Conservation (phyloP, 2,113 vertebrate genomes). For the Catagonus wagneri region DNA sequence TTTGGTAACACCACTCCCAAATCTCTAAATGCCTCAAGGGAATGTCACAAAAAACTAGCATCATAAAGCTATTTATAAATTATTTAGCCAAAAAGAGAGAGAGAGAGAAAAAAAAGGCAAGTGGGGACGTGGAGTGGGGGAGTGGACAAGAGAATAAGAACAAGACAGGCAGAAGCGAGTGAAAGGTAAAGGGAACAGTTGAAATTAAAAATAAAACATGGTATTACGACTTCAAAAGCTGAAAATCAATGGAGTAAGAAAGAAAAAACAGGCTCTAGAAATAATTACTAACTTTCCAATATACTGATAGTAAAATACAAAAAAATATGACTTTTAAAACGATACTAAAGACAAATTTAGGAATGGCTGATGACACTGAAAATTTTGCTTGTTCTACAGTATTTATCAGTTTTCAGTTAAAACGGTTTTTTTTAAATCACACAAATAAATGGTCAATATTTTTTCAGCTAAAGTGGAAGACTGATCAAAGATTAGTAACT, state of each 20-base stretch:
- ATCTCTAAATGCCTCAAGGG: constrained; percentile 44
- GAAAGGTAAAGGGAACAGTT: neutral
- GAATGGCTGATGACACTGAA: constrained; percentile 1
- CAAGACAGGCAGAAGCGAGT: neutral
- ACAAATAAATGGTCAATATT: constrained; percentile 18
- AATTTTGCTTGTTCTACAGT: constrained; percentile 42
- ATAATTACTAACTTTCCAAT: constrained; percentile 57
- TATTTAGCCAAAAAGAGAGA: neutral
- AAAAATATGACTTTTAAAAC: constrained; percentile 46
- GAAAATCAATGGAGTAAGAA: neutral
- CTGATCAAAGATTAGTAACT: constrained; percentile 35
- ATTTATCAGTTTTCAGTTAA: constrained; percentile 52
- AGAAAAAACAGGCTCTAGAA: constrained; percentile 11
- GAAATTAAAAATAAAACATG: constrained; percentile 47
- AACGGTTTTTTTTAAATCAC: constrained; percentile 30
- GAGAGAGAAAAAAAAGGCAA: neutral
- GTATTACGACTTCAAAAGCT: neutral
- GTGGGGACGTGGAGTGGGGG: no score
- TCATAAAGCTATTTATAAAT: constrained; percentile 44
- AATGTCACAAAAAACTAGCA: neutral
- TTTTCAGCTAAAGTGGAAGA: constrained; percentile 52
- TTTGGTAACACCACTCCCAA: neutral
- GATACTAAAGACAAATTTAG: constrained; percentile 39
- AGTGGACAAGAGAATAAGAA: neutral
- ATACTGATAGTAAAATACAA: constrained; percentile 28